Base-by-base conservation (phyloP, 2,797 vertebrate genomes). In the Etheostoma nigrum region DNA sequence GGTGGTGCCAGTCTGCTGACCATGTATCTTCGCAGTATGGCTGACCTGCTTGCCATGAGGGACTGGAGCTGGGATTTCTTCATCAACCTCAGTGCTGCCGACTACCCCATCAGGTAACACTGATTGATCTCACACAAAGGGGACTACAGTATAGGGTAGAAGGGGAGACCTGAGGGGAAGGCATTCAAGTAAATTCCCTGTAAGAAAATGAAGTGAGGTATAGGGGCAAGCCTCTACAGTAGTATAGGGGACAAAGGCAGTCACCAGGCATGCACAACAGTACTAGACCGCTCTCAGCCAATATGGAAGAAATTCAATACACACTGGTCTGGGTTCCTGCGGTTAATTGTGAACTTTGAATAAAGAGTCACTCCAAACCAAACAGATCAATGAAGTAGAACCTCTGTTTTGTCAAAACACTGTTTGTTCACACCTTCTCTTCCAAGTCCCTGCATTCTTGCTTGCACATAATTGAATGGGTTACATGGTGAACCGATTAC, bases 1-100 rank as follows among this genome's bases (percentile, higher is more conserved):
- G 98, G 98, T 0, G 98, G 98, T 10, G 98, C 98, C 74, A 99
- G 98, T 67, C 96, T 99, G 57, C 94, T 99, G 70, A 95, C 96
- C 86, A 99, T 98, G 91, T 99, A 99, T 92, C 95, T 99, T n/a
- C 97, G 96, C 90, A 96, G 96, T 89, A 99, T 99, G 98, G 91
- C 92, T 16, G 98, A 99, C 91, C 93, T 99, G 21, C 95, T 99
- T 93, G 95, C 97, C 84, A 99, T 99, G 97, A 94, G 88, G 36
- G 97, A 99, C 92, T 99, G 98, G 98, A 95, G 92, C 51, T 99
- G 98, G 98, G 98, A 99, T 90, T 99, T 99, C 95, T 99, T 99
- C 94, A 99, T 99, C 90, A 99, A 99, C 95, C 96, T 99, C 90
- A 99, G 98, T 10, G 98, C 97, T 5, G 98, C 98, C 0, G 98